phyloP scores from a whole-genome alignment of 2,888 invertebrate species.

The Scaptomyza reducta region DNA sequence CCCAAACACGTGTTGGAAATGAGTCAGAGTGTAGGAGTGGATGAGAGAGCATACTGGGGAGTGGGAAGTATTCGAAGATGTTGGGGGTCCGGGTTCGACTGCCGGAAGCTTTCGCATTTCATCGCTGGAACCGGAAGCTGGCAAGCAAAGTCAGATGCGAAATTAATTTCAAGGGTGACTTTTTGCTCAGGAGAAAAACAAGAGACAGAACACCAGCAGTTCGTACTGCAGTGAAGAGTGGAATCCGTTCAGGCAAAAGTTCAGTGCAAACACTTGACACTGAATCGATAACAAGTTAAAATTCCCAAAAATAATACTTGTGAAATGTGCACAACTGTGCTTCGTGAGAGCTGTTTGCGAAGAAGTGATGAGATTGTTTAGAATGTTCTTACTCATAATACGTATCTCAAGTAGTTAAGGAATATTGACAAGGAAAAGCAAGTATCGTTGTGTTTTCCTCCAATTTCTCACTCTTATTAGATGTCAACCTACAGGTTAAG shows the following conservation, averaged over 20 bases:
- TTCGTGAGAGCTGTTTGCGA: background rate
- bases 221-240: background rate
- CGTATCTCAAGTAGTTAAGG: background rate
- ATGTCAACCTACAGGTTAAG: background rate
- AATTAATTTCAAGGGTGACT: slow-evolving; percentile 50
- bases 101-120: slow-evolving; percentile 54
- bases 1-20: slow-evolving; percentile 66
- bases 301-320: slow-evolving; percentile 53
- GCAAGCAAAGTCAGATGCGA: slow-evolving; percentile 29
- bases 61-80: background rate
- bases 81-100: slow-evolving; percentile 21
- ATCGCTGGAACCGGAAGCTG: slow-evolving; percentile 56
- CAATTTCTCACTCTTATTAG: background rate
- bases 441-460: background rate
- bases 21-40: slow-evolving; percentile 12
- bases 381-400: too few relatives aligned
- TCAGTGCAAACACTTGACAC: slow-evolving; percentile 70
- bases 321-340: slow-evolving; percentile 42
- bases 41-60: background rate
- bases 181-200: slow-evolving; percentile 19
- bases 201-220: slow-evolving; percentile 6
- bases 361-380: background rate
- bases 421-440: background rate
- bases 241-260: slow-evolving; percentile 36
- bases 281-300: slow-evolving; percentile 74